phyloP scores from a whole-genome alignment of 2,797 vertebrate species.

The Hydrolagus colliei region DNA sequence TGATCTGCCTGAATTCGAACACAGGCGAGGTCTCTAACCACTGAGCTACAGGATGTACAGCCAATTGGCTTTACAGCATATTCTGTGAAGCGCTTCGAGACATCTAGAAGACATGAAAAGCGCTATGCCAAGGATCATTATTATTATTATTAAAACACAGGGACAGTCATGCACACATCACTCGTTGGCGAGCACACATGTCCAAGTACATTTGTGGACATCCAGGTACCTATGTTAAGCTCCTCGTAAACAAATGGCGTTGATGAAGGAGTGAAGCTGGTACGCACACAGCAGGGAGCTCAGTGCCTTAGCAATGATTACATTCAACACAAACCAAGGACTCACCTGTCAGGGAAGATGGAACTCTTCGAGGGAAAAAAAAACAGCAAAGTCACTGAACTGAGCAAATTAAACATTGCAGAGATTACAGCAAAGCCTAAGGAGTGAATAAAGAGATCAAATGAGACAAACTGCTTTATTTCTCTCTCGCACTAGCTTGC shows the following conservation, averaged over 20 bases:
- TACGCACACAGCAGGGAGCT: background rate
- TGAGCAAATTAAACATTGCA: background rate
- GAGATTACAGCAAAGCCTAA: background rate
- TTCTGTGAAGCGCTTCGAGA: too few species aligned
- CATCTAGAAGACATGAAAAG: too few species aligned
- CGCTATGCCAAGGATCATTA: too few species aligned
- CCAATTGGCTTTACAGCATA: too few species aligned
- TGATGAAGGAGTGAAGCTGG: background rate
- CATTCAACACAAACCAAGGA: background rate
- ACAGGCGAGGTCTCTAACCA: too few species aligned
- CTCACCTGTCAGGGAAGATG: background rate
- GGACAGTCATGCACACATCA: background rate
- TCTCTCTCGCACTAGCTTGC: too few species aligned
- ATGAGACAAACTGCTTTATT: background rate
- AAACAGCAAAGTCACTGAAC: background rate
- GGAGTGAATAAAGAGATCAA: slow-evolving; percentile 5
- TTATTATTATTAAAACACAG: background rate
- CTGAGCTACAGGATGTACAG: too few species aligned
- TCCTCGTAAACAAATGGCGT: too few species aligned
- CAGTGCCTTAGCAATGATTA: background rate
- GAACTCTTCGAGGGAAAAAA: background rate
- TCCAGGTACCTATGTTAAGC: background rate
- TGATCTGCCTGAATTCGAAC: too few species aligned
- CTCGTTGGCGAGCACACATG: too few species aligned
- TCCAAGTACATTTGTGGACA: background rate